A percentile compares a stretch with the other conserved stretches of the same genome.
These are phyloP conservation scores for Picus viridis DNA, from an alignment of 2,797 vertebrate species.

Conservation along the genomic window DNA sequence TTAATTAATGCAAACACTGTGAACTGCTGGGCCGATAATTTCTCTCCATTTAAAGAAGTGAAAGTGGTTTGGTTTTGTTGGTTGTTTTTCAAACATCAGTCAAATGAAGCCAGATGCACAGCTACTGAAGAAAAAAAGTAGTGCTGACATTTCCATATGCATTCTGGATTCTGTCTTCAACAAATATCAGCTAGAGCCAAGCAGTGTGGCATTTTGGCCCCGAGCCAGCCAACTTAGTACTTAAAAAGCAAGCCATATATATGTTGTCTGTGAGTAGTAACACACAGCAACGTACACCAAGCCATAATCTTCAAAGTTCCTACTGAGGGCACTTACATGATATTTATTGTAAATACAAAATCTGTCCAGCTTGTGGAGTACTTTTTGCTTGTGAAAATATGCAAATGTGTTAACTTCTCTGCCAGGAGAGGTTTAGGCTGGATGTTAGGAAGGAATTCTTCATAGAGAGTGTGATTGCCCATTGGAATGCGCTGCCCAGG, in stretches of 20 bases:
- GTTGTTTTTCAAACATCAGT: not conserved
- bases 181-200: not conserved
- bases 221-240: not conserved
- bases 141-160: not conserved
- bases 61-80: not conserved
- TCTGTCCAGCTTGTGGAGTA: not conserved
- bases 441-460: too few species aligned
- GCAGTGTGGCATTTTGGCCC: not conserved
- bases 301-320: not conserved
- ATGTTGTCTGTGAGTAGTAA: not conserved
- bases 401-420: not conserved
- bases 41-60: not conserved
- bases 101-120: slow-evolving; percentile 8
- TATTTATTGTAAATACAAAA: not conserved
- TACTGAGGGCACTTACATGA: not conserved
- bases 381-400: not conserved
- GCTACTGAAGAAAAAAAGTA: not conserved
- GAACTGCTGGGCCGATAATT: not conserved
- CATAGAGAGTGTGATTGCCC: too few species aligned
- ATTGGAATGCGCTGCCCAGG: too few species aligned
- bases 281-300: not conserved
- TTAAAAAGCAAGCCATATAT: not conserved
- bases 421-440: too few species aligned
- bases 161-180: not conserved
- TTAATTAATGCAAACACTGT: slow-evolving; percentile 16